A percentile compares a stretch with the other conserved stretches of the same genome.
Evolutionary conservation across 2,888 invertebrate species (phyloP).

Genomic region (Nephrotoma flavescens): DNA sequence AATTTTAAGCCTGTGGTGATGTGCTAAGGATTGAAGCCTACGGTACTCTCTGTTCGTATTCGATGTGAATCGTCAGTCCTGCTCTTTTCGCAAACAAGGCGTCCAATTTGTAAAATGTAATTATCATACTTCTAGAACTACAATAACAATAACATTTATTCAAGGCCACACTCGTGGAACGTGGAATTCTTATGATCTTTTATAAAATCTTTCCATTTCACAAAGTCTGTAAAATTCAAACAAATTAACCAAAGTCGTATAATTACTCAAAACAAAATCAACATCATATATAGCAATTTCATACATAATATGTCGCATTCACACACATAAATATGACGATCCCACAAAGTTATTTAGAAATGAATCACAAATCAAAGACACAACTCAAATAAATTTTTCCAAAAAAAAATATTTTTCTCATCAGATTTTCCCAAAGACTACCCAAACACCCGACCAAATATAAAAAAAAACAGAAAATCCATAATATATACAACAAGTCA

Average conservation of each 20-base stretch:
- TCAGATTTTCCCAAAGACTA: background rate
- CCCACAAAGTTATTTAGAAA: background rate
- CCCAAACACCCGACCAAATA: background rate
- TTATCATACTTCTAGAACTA: too few relatives aligned
- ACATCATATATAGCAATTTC: background rate
- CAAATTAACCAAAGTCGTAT: background rate
- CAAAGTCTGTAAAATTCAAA: background rate
- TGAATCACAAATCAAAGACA: background rate
- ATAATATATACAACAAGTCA: background rate
- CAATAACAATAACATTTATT: too few relatives aligned
- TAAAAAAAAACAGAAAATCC: background rate
- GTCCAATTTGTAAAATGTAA: too few relatives aligned
- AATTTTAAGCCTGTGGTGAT: too few relatives aligned
- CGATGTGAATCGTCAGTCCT: too few relatives aligned
- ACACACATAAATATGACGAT: background rate
- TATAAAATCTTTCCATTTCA: too few relatives aligned
- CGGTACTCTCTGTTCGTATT: too few relatives aligned
- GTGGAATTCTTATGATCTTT: too few relatives aligned
- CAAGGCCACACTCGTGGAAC: too few relatives aligned
- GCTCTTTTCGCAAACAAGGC: too few relatives aligned
- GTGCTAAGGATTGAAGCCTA: too few relatives aligned
- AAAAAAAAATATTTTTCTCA: background rate
- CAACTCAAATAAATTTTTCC: background rate
- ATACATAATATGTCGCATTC: background rate
- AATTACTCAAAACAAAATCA: background rate